phyloP scores from a whole-genome alignment of 2,797 vertebrate genomes.

The Scyliorhinus canicula region DNA sequence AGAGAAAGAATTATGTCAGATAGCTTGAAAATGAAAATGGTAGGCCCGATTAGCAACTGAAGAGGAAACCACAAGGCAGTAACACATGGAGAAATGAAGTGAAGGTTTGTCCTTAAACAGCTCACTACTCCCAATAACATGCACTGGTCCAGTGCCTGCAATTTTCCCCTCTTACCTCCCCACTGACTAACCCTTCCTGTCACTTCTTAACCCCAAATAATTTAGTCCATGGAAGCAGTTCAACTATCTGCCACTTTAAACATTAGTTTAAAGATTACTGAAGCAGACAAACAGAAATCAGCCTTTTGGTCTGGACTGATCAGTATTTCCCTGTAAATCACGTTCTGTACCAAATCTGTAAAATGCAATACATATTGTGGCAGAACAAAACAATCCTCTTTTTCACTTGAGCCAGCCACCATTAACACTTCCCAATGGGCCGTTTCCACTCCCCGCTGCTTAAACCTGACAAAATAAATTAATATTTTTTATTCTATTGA shows the following conservation, averaged over 20 bases:
- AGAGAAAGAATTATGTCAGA: too few relatives aligned
- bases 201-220: neutral
- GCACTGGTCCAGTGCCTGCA: neutral
- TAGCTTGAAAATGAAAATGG: too few relatives aligned
- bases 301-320: neutral
- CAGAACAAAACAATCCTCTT: conserved; percentile 14
- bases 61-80: too few relatives aligned
- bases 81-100: too few relatives aligned
- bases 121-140: neutral
- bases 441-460: conserved; percentile 23
- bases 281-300: neutral
- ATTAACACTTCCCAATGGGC: conserved; percentile 30
- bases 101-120: neutral
- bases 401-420: neutral
- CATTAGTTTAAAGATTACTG: conserved; percentile 10
- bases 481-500: conserved; percentile 35
- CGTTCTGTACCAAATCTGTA: neutral
- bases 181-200: too few relatives aligned
- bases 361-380: neutral
- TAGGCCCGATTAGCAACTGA: too few relatives aligned
- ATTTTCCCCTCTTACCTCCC: neutral
- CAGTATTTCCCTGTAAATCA: neutral
- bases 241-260: neutral
- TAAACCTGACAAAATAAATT: conserved; percentile 18
- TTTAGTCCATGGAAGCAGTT: too few relatives aligned